Percentiles rank a stretch among this genome's conserved stretches.
Evolutionary conservation across 2,797 vertebrate genomes (phyloP).

Genomic region (Sternotherus odoratus): DNA sequence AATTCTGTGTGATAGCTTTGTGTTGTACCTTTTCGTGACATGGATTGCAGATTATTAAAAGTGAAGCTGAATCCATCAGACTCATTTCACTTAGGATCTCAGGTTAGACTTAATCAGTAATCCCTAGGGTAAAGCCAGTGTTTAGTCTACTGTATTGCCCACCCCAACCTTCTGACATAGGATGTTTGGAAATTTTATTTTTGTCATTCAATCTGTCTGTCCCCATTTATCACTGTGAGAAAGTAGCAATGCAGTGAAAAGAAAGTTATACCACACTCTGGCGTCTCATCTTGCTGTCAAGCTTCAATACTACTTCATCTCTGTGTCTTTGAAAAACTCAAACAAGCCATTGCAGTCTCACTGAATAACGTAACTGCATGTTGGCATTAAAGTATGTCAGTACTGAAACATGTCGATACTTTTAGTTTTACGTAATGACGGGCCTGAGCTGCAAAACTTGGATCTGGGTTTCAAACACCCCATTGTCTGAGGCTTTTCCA

Average conservation of each 20-base stretch:
- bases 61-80: slow-evolving; percentile 26
- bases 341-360: rapidly evolving
- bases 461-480: not conserved
- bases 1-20: not conserved
- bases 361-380: rapidly evolving
- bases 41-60: not conserved
- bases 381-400: rapidly evolving
- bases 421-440: slow-evolving; percentile 42
- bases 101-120: slow-evolving; percentile 49
- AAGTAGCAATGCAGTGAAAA: slow-evolving; percentile 23
- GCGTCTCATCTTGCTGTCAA: slow-evolving; percentile 22
- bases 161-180: slow-evolving; percentile 9
- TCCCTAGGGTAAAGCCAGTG: not conserved
- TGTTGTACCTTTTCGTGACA: not conserved
- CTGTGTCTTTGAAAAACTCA: not conserved
- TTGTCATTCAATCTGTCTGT: not conserved
- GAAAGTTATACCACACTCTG: not conserved
- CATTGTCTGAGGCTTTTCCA: rapidly evolving
- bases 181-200: not conserved
- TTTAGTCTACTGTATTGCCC: slow-evolving; percentile 9
- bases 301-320: not conserved
- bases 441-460: slow-evolving; percentile 52
- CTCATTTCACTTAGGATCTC: slow-evolving; percentile 11
- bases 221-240: slow-evolving; percentile 58
- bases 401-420: slow-evolving; percentile 14